Base-by-base conservation (phyloP, 1,140 invertebrate genomes). In the Diachasma alloeum region DNA sequence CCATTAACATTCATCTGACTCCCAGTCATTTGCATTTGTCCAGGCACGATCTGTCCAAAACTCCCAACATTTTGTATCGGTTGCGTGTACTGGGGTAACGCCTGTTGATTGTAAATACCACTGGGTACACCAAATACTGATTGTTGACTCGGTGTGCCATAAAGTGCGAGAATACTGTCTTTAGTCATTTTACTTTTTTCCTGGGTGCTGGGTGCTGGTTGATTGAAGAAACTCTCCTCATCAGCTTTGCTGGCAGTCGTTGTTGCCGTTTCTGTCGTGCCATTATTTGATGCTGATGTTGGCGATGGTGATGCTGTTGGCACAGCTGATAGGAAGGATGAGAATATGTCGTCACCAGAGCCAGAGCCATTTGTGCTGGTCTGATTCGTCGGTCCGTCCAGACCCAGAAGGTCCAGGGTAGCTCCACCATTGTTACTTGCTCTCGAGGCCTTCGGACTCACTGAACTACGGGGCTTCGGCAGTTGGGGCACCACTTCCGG, bases 161-260 rank as follows among this genome's bases (percentile, higher is more conserved):
- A 98, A 37, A 98, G 87, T 5, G 97, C 96, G 85, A 98, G 90
- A 88, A 98, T 98, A 85, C 96, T 98, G 83, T 98, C 96, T 89
- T 97, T 98, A 26, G 96, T 97, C 87, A 98, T 91, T 90, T 97
- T 96, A 75, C 93, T 93, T 78, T 94, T 94, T 81, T 94, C 93
- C 79, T 94, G 93, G 81, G 93, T 91, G 39, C 92, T 93, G 0
- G 94, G 93, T 2, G 92, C 91, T n/a, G 94, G 91, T 87, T 97
- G 96, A 89, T 95, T 96, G 84, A 97, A 97, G 90, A 97, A 97
- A 87, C 94, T 96, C 79, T 96, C 94, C 84, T 97, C 95, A 85
- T 97, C 96, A 2, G 92, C 91, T 85, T 94, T 94, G 63, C 80
- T 74, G 83, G 69, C 79, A 75, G 19, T 74, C 83, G 74, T 76